A percentile compares a stretch with the other conserved stretches of the same genome.
Evolutionary conservation across 2,888 invertebrate species (phyloP).

Genomic region (Nomada hirtipes): DNA sequence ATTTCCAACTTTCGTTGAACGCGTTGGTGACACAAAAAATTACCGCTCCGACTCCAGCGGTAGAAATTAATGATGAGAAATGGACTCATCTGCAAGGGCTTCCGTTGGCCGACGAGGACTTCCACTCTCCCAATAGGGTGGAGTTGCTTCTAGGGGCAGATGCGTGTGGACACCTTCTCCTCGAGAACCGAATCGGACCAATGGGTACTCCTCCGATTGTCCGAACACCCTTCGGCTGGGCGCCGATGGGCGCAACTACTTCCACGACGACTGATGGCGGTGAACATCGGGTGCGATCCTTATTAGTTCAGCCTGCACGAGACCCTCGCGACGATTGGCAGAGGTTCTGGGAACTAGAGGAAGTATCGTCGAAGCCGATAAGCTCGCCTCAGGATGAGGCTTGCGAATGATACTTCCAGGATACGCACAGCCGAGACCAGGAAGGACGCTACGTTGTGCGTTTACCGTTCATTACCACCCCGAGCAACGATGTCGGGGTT

Average conservation of each 20-base stretch:
- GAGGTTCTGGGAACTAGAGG: constrained; percentile 6
- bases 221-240: background rate
- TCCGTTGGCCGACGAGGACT: background rate
- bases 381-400: background rate
- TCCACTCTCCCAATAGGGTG: background rate
- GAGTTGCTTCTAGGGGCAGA: background rate
- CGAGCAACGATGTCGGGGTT: background rate
- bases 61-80: background rate
- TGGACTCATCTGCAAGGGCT: constrained; percentile 1
- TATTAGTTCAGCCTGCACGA: no score
- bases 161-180: constrained; percentile 1
- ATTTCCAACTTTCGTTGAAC: background rate
- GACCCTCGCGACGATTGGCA: background rate
- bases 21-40: constrained; percentile 5
- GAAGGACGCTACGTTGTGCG: constrained; percentile 5
- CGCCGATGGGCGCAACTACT: background rate
- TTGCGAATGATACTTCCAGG: background rate
- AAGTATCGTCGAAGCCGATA: background rate
- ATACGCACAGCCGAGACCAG: background rate
- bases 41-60: background rate
- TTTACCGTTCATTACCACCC: background rate
- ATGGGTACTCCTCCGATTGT: background rate
- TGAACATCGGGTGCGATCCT: no score
- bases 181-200: constrained; percentile 9
- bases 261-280: no score